phyloP scores from a whole-genome alignment of 2,888 invertebrate genomes.

The Apoda limacodes region DNA sequence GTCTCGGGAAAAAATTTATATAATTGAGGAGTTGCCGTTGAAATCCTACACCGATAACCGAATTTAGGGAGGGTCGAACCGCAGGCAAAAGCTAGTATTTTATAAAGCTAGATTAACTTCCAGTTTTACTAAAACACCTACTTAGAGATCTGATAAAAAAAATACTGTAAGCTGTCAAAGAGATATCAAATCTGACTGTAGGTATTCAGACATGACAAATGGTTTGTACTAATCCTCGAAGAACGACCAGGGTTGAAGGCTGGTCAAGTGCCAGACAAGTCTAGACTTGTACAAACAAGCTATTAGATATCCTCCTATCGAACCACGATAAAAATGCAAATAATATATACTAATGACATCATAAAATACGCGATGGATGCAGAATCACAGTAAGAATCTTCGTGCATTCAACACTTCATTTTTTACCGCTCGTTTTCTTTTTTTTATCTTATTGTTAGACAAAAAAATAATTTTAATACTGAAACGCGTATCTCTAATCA shows the following conservation, averaged over 20 bases:
- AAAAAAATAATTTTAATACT: too few relatives aligned
- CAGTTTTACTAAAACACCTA: too few relatives aligned
- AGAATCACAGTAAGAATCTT: constrained; percentile 11
- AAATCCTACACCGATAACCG: too few relatives aligned
- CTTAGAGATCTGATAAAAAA: too few relatives aligned
- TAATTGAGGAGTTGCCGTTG: too few relatives aligned
- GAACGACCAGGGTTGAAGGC: constrained; percentile 28
- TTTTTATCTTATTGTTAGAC: too few relatives aligned
- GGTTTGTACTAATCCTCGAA: constrained; percentile 8
- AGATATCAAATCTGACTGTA: not conserved
- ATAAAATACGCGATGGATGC: constrained; percentile 35
- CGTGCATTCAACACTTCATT: not conserved
- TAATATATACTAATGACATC: constrained; percentile 35
- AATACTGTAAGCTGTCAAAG: constrained; percentile 1
- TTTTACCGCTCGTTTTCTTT: constrained; percentile 10
- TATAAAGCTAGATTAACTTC: too few relatives aligned
- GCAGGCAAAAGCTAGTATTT: too few relatives aligned
- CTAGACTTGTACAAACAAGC: constrained; percentile 33
- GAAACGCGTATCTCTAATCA: too few relatives aligned
- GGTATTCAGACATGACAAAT: constrained; percentile 2
- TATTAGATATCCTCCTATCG: constrained; percentile 8
- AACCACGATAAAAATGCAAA: constrained; percentile 18
- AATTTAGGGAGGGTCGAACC: too few relatives aligned
- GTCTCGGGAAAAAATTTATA: too few relatives aligned
- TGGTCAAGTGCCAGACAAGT: constrained; percentile 33